Percentiles rank a stretch among this genome's conserved stretches.
phyloP scores from a whole-genome alignment of 2,113 vertebrate species.

The Rhea pennata region DNA sequence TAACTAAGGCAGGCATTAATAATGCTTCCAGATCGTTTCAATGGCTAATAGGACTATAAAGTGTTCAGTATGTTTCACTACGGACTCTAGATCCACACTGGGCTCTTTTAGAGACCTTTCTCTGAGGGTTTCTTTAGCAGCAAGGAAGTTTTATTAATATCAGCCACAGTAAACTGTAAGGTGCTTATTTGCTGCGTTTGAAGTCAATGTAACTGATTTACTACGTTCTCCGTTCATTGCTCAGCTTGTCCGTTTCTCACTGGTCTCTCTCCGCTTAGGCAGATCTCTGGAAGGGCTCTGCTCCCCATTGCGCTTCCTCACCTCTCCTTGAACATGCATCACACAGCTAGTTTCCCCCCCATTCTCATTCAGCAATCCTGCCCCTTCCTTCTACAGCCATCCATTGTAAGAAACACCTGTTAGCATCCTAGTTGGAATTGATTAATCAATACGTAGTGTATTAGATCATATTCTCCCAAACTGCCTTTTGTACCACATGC shows the following conservation, averaged over 20 bases:
- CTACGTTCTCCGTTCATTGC: background rate
- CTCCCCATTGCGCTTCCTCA: background rate
- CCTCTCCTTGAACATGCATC: background rate
- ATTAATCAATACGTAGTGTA: conserved; percentile 50
- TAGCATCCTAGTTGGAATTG: conserved; percentile 40
- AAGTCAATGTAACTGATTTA: conserved; percentile 26
- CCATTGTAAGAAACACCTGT: conserved; percentile 45
- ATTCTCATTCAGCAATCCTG: conserved; percentile 32
- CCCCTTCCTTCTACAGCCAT: conserved; percentile 12
- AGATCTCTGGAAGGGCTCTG: background rate
- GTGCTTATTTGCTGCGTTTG: background rate
- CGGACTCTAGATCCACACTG: background rate
- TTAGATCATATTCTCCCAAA: conserved; percentile 43
- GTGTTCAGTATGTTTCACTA: background rate
- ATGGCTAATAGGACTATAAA: background rate
- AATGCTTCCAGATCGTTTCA: background rate
- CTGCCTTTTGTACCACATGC: background rate
- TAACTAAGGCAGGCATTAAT: background rate
- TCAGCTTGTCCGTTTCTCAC: background rate
- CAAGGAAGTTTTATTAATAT: background rate
- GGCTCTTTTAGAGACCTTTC: background rate
- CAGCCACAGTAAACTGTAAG: background rate
- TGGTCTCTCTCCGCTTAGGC: background rate
- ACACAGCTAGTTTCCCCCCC: background rate
- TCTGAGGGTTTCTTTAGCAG: conserved; percentile 9